A percentile compares a stretch with the other conserved stretches of the same genome.
phyloP scores from a whole-genome alignment of 2,888 invertebrate species.

The Mayetiola destructor region DNA sequence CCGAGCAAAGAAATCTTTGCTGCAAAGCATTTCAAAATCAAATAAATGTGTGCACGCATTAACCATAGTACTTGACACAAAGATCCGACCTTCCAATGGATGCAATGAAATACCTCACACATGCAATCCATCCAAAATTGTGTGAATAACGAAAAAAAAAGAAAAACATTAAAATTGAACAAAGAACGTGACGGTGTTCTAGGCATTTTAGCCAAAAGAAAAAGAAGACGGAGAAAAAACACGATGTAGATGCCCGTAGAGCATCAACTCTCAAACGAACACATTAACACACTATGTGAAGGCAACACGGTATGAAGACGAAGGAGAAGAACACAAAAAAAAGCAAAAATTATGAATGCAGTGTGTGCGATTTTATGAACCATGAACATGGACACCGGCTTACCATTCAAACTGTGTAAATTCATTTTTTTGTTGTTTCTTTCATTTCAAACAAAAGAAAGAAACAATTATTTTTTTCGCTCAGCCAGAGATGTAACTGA shows the following conservation, averaged over 20 bases:
- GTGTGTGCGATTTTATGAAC: background rate
- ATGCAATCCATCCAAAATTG: background rate
- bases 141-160: too few relatives aligned
- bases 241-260: background rate
- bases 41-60: slow-evolving; percentile 5
- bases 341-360: background rate
- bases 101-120: slow-evolving; percentile 13
- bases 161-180: slow-evolving; percentile 6
- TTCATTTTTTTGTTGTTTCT: too few relatives aligned
- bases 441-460: too few relatives aligned
- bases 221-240: background rate
- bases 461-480: too few relatives aligned
- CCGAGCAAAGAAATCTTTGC: too few relatives aligned
- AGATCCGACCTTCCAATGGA: too few relatives aligned
- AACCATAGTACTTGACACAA: slow-evolving; percentile 2
- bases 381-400: too few relatives aligned
- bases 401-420: too few relatives aligned
- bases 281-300: background rate
- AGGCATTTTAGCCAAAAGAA: slow-evolving; percentile 10
- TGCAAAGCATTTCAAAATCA: background rate
- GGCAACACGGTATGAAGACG: background rate
- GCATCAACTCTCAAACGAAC: background rate
- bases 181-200: too few relatives aligned
- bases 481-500: background rate
- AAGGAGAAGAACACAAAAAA: background rate